Conservation (phyloP, 2,113 vertebrate species). For the Cyanistes caeruleus region DNA sequence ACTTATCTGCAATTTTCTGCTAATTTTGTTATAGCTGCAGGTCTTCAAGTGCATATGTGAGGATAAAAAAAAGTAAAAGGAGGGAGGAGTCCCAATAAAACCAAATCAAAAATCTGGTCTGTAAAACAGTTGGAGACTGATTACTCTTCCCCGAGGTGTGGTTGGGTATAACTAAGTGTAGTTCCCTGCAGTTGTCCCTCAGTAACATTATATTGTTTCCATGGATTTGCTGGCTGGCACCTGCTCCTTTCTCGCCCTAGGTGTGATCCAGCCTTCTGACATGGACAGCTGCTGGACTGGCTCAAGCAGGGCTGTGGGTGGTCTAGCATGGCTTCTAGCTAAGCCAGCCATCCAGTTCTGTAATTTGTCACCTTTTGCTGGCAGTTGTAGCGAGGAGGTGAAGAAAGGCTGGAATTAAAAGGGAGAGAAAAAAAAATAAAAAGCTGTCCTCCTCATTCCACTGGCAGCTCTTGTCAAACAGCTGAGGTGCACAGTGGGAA, state of each 20-base stretch:
- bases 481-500: rapidly evolving
- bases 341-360: rapidly evolving
- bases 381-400: neutral
- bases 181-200: neutral
- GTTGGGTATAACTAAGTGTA: neutral
- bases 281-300: neutral
- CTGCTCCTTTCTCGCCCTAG: neutral
- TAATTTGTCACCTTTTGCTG: neutral
- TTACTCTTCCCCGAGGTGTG: neutral
- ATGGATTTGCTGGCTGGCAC: neutral
- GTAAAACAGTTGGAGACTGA: neutral
- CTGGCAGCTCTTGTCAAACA: neutral
- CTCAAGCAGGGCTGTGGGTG: neutral
- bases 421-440: neutral
- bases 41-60: neutral
- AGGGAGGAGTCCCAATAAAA: neutral
- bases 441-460: neutral
- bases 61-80: neutral
- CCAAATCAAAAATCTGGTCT: neutral
- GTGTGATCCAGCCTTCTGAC: neutral
- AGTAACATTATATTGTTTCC: neutral
- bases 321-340: neutral
- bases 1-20: neutral
- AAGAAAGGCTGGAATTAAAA: neutral
- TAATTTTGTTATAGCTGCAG: neutral